phyloP scores from a whole-genome alignment of 2,113 vertebrate species.

The Sus scrofa region T2T-Sscrofa CM000823.6:2808501-2809000 shows the following conservation, averaged over 20 bases:
- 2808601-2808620: accelerated
- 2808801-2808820: too few relatives aligned
- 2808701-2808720: background rate
- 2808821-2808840: background rate
- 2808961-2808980: too few relatives aligned
- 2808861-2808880: background rate
- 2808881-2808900: background rate
- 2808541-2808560: background rate
- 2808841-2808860: background rate
- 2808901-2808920: background rate
- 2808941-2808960: background rate
- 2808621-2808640: background rate
- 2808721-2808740: background rate
- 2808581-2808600: background rate
- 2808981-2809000: background rate
- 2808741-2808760: background rate
- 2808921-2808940: background rate
- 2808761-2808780: background rate
- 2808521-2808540: background rate
- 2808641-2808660: background rate
- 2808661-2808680: background rate
- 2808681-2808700: background rate
- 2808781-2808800: background rate
- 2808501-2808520: background rate
- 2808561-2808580: background rate